Evolutionary conservation across 2,888 invertebrate genomes (phyloP), one percentile per base, ranked within the genome.

Genomic region (Drosophila monieri): DNA sequence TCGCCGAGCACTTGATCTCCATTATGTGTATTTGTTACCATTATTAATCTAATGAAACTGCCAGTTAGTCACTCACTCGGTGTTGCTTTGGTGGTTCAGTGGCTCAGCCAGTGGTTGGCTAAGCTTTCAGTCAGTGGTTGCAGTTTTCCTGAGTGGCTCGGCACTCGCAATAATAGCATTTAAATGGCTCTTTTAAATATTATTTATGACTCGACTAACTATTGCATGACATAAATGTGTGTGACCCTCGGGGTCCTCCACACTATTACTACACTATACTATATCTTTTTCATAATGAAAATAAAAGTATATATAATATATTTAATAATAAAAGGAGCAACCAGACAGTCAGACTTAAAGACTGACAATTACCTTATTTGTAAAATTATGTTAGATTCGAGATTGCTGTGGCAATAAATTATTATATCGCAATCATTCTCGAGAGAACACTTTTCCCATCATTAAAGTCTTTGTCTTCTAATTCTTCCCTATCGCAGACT

Each of bases 171-270:
- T 73, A 78, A 66, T 81, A 80, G 58, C 77, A 77, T 77, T 79
- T 84, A 79, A 83, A 79, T 80, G 80, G 84, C 77, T 77, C 77
- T 83, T 78, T 84, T 76, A 70, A 80, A 78, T 76, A 77, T 80
- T 78, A 85, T 80, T 85, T 80, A 85, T 81, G 77, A 73, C 65
- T 71, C 43, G 67, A 69, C 59, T 54, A 73, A 69, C 75, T 67
- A 66, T 73, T 73, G 81, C 70, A 67, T 76, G 85, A 77, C 77
- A 78, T 70, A 61, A 81, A 74, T 74, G 71, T 44, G 53, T 60
- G 32, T 27, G 54, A 48, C 66, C 54, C 54, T 66, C 54, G 43
- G 54, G 51, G 37, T 27, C 47, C 64, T 37, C 52, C 30, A 62
- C 46, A 64, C 46, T 27, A 27, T 27, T 27, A 9, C 27, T 3